A percentile compares a stretch with the other conserved stretches of the same genome.
Evolutionary conservation across 2,113 vertebrate species (phyloP).

Genomic region (Urocitellus parryii): DNA sequence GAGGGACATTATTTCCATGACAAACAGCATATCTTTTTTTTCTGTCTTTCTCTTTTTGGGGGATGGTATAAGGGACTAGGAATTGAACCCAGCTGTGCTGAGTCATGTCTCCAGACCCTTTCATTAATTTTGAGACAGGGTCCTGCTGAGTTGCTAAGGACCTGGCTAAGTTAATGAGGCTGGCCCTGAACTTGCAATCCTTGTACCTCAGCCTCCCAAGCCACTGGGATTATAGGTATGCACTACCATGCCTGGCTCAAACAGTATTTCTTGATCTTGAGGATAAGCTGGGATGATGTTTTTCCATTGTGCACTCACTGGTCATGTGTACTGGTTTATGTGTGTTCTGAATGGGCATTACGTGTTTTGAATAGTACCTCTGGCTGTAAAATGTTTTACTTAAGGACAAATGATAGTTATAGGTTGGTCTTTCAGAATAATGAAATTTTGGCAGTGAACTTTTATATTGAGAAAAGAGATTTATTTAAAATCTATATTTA

Average conservation of each 20-base stretch:
- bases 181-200: too few relatives aligned
- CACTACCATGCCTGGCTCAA: background rate
- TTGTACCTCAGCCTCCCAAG: too few relatives aligned
- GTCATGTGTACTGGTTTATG: background rate
- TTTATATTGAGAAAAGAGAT: background rate
- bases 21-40: background rate
- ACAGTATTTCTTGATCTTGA: background rate
- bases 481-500: conserved; percentile 24
- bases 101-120: too few relatives aligned
- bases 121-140: too few relatives aligned
- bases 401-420: background rate
- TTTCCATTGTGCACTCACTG: background rate
- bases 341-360: background rate
- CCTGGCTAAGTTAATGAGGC: too few relatives aligned
- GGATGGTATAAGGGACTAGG: too few relatives aligned
- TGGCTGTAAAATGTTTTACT: background rate
- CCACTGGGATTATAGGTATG: too few relatives aligned
- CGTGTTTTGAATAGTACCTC: background rate
- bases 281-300: rapidly evolving
- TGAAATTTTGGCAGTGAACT: background rate
- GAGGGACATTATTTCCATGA: background rate
- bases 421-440: conserved; percentile 18
- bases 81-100: too few relatives aligned
- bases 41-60: too few relatives aligned
- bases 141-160: too few relatives aligned